Base-by-base conservation (phyloP, 2,888 invertebrate species). In the Sinohyriopsis cumingii region DNA sequence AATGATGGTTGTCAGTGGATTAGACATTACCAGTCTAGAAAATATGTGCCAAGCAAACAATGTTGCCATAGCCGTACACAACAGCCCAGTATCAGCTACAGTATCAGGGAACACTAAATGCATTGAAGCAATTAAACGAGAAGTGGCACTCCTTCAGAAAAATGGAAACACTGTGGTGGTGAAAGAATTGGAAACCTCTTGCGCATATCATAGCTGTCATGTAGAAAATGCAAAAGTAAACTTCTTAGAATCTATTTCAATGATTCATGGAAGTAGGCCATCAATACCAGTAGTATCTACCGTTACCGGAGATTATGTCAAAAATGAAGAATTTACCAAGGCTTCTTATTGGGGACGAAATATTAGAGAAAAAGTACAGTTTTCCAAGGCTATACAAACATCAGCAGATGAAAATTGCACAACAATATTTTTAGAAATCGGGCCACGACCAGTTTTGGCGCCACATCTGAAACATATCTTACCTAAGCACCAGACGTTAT, bases 321-420 rank as follows among this genome's bases (percentile, higher is more conserved):
- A 55, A 0, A 65, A 64, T 15, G 63, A 55, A 18, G 67, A 57
- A 5, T 69, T 76, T n/a, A 61, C 61, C n/a, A 71, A 66, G 24
- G 64, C 69, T 1, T 60, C 68, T 15, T 83, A 83, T 67, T 83
- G 83, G 83, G 68, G 63, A 12, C 55, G 67, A 33, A 83, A 82
- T 63, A 73, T 80, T 59, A 59, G 74, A 15, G 45, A 75, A 28
- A 75, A 79, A n/a, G 82, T 82, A 5, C 65, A 59, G 4, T 80
- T 83, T 62, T 53, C 67, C 53, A 68, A 77, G 20, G 76, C 75
- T 20, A 69, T 80, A n/a, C 45, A 63, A 56, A 65, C 71, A 45
- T 66, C 72, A 20, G 63, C 67, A 20, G 59, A 60, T 15, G 28
- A 63, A 54, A 61, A 64, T 28, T 64, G 60, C 19, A 65, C 65